Evolutionary conservation across 2,113 vertebrate species (phyloP).

Genomic region (Carassius gibelio): DNA sequence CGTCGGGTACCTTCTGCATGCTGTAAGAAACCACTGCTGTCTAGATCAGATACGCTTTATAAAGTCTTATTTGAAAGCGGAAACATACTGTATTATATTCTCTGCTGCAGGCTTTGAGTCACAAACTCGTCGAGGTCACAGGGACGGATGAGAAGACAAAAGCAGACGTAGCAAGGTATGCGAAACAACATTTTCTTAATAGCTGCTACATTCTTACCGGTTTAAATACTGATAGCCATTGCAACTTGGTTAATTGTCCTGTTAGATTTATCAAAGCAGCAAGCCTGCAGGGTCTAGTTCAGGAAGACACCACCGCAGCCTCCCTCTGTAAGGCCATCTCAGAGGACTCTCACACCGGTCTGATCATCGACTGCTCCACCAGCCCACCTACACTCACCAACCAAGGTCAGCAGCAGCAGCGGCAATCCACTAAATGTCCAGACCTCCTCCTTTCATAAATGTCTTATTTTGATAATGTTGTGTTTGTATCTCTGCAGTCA

Average conservation of each 20-base stretch:
- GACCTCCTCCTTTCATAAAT: neutral
- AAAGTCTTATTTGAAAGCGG: neutral
- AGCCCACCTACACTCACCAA: slow-evolving; percentile 81
- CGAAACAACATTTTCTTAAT: neutral
- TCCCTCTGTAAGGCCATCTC: slow-evolving; percentile 87
- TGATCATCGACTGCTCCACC: slow-evolving; percentile 83
- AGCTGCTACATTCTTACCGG: neutral
- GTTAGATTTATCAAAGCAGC: slow-evolving; percentile 91
- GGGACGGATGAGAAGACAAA: slow-evolving; percentile 85
- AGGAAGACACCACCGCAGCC: slow-evolving; percentile 84
- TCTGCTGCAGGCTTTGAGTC: slow-evolving; percentile 86
- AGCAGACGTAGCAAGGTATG: slow-evolving; percentile 88
- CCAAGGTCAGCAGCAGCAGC: slow-evolving; percentile 72
- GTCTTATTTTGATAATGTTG: slow-evolving; percentile 2
- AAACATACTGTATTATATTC: neutral
- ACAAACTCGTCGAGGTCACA: slow-evolving; percentile 85
- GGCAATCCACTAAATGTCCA: neutral
- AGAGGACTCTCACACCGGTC: slow-evolving; percentile 76
- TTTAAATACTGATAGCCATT: neutral
- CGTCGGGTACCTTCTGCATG: slow-evolving; percentile 86
- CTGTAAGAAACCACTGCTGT: slow-evolving; percentile 74
- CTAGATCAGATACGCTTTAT: neutral
- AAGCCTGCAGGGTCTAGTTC: slow-evolving; percentile 90
- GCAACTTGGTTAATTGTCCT: slow-evolving; percentile 6
- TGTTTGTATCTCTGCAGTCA: slow-evolving; percentile 73